These are phyloP conservation scores for Troilus luridus DNA, from an alignment of 2,888 invertebrate species.

Conservation along the genomic window DNA sequence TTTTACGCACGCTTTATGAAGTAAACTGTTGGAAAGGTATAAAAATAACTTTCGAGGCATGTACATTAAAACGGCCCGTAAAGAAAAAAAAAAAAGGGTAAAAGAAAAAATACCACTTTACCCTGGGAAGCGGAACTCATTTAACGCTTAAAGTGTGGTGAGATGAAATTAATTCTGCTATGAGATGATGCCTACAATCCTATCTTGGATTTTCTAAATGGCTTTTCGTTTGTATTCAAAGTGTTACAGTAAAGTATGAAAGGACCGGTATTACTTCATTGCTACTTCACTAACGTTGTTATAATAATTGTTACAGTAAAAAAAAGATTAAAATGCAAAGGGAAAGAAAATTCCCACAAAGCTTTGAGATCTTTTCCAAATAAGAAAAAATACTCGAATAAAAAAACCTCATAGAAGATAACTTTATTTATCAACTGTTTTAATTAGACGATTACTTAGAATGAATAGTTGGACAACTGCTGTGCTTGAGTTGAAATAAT, in stretches of 20 bases:
- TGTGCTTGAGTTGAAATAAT: too few relatives aligned
- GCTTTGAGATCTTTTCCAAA: too few relatives aligned
- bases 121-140: neutral
- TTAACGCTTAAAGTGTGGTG: constrained; percentile 6
- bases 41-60: neutral
- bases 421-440: too few relatives aligned
- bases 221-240: constrained; percentile 17
- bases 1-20: neutral
- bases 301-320: neutral
- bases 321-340: neutral
- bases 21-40: neutral
- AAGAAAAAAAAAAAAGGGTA: neutral
- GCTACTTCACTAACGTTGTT: neutral
- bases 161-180: neutral
- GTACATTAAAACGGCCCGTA: neutral
- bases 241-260: neutral
- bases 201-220: neutral
- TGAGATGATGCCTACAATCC: neutral
- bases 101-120: neutral
- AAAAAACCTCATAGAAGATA: too few relatives aligned
- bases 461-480: too few relatives aligned
- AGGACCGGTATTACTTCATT: neutral
- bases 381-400: too few relatives aligned
- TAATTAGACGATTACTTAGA: too few relatives aligned
- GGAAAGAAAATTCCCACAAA: neutral